Evolutionary conservation across 2,888 invertebrate species (phyloP), one percentile per base, ranked within the genome.

Genomic region (Sialis fuliginosa): DNA sequence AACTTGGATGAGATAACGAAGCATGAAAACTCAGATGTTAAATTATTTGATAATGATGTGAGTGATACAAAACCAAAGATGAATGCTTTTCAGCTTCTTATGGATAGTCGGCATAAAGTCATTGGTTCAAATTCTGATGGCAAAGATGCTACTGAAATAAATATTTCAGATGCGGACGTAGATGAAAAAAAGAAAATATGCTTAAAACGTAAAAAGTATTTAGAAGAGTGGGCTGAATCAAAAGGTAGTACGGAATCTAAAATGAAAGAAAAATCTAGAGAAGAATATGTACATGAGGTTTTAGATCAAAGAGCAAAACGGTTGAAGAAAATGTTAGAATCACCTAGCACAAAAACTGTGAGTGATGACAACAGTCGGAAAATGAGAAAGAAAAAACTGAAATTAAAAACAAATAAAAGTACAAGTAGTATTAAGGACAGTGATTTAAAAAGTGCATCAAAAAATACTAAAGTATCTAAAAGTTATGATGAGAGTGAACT

Each of bases 51-150:
- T 30, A 4, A 12, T 6, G 35, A 35, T 2, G 7, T 8, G 32
- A 6, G 22, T 34, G 13, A 44, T n/a, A 34, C 34, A 33, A 46
- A 45, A 50, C 39, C 33, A 47, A 50, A 45, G 41, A 43, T 37
- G 53, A 66, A 80, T 69, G 79, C 76, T 34, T 81, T 81, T 60
- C 67, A 75, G 55, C 58, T 80, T 33, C 67, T 81, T 66, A 81
- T 81, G 81, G 75, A 74, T 52, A 74, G 75, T 12, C 67, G 79
- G 51, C 72, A 75, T 57, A 77, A 76, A 58, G 68, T 68, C 43
- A 71, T 80, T 50, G 80, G 80, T 2, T 61, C 63, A 22, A 81
- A 80, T 62, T 72, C 76, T 30, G 72, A 73, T 6, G 79, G 79
- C 0, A 76, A 74, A 62, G 49, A 53, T 30, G 57, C 62, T 51